phyloP scores from a whole-genome alignment of 1,140 invertebrate species.

The Plectrocnemia conspersa region DNA sequence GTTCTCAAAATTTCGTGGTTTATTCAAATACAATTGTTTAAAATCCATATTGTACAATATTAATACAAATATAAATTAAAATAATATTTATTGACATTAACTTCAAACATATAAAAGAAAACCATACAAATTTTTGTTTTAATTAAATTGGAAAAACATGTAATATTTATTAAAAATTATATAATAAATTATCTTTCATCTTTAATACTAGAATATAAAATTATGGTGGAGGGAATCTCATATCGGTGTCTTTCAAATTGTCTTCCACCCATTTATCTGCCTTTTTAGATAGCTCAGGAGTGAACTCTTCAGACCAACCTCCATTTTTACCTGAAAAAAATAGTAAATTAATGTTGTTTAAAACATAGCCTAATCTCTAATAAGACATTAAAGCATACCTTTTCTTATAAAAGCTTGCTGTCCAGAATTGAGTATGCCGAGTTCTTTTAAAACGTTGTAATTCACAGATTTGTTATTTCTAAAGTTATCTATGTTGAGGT shows the following conservation, averaged over 20 bases:
- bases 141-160: background rate
- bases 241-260: conserved; percentile 55
- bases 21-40: too few species aligned
- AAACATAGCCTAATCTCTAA: too few species aligned
- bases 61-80: too few species aligned
- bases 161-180: too few species aligned
- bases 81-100: too few species aligned
- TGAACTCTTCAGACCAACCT: conserved; percentile 61
- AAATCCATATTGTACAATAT: too few species aligned
- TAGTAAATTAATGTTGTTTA: conserved; percentile 10
- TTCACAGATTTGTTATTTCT: conserved; percentile 69
- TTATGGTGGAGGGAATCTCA: conserved; percentile 48
- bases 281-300: conserved; percentile 51
- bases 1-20: too few species aligned
- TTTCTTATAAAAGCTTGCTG: conserved; percentile 59
- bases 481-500: conserved; percentile 70
- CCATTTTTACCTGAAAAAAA: conserved; percentile 52
- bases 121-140: background rate
- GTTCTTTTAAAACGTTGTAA: conserved; percentile 56
- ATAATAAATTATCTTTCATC: background rate
- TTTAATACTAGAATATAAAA: background rate
- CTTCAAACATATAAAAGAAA: too few species aligned
- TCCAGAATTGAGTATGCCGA: conserved; percentile 50
- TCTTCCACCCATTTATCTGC: conserved; percentile 61
- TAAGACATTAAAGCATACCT: too few species aligned